Evolutionary conservation across 2,797 vertebrate genomes (phyloP), one percentile per base, ranked within the genome.

Genomic region (Enteromius fasciolatus): DNA sequence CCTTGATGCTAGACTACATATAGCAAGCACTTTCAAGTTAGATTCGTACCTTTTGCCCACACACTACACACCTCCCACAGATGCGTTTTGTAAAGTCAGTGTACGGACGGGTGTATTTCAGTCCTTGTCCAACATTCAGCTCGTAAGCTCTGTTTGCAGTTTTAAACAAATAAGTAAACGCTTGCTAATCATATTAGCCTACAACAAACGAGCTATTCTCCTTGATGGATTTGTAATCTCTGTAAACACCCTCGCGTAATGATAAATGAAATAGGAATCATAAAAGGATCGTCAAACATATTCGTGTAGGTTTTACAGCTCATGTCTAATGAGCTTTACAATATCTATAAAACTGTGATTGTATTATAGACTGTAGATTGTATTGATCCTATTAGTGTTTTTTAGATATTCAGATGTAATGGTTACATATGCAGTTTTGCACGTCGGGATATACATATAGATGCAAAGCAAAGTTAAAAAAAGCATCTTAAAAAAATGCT

Each of bases 21-120:
- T 80, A 83, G 81, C 73, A 23, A 31, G 50, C 72, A 72, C 81
- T 75, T 86, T 80, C 48, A 83, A 79, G 84, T 75, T 76, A 76
- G 57, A 80, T 86, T 85, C 61, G 25, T 83, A 83, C 46, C 80
- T 72, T 82, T 82, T 81, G 84, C 84, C 84, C 77, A 85, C 80
- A 82, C 84, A 59, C 75, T 54, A 73, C 80, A 85, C 67, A 85
- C 84, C 84, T 82, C 84, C 84, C 80, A 85, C 80, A 78, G 80
- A 85, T 85, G 48, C 61, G n/a, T 77, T 81, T 76, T 72, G 31
- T 76, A 83, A 76, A 83, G 57, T 46, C 23, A 63, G 68, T 59
- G 28, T 74, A 74, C 64, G 67, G 75, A 83, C 28, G 67, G 57
- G 57, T 78, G 84, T 78, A 81, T 33, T 63, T 46, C 33, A 74